A percentile compares a stretch with the other conserved stretches of the same genome.
phyloP scores from a whole-genome alignment of 2,888 invertebrate genomes.

The Sminthurinus aureus region DNA sequence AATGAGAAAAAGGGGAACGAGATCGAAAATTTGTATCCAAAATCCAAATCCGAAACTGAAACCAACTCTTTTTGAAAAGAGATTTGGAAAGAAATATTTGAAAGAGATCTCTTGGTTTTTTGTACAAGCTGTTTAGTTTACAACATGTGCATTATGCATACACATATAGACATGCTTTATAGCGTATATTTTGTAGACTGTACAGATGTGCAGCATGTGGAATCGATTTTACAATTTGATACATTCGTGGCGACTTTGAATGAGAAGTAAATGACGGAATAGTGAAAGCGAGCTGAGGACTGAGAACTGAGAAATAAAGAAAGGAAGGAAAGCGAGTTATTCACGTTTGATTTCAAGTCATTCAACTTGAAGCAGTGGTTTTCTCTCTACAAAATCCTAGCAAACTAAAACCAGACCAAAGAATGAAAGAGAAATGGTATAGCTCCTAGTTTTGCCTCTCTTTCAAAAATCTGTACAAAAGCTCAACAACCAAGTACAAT shows the following conservation, averaged over 20 bases:
- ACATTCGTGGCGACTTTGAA: slow-evolving; percentile 37
- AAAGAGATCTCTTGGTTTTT: neutral
- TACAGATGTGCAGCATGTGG: too few species aligned
- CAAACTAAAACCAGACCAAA: neutral
- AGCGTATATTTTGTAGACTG: neutral
- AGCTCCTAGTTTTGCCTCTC: neutral
- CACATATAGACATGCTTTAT: neutral
- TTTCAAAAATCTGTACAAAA: neutral
- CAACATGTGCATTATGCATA: neutral
- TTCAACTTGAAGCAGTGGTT: neutral
- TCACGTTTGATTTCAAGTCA: slow-evolving; percentile 32
- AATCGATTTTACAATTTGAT: slow-evolving; percentile 50
- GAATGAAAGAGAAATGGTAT: neutral
- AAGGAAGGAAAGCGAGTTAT: slow-evolving; percentile 35
- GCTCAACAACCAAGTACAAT: neutral
- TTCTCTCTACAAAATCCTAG: neutral
- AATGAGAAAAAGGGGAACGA: neutral
- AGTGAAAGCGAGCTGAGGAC: too few species aligned
- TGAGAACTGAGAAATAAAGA: too few species aligned
- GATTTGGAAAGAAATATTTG: neutral
- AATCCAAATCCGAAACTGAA: too few species aligned
- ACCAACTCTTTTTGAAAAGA: neutral
- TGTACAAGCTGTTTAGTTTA: neutral
- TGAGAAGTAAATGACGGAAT: too few species aligned
- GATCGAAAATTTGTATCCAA: too few species aligned